Evolutionary conservation across 2,888 invertebrate genomes (phyloP), one percentile per base, ranked within the genome.

Genomic region (Stictocephala bisonia): DNA sequence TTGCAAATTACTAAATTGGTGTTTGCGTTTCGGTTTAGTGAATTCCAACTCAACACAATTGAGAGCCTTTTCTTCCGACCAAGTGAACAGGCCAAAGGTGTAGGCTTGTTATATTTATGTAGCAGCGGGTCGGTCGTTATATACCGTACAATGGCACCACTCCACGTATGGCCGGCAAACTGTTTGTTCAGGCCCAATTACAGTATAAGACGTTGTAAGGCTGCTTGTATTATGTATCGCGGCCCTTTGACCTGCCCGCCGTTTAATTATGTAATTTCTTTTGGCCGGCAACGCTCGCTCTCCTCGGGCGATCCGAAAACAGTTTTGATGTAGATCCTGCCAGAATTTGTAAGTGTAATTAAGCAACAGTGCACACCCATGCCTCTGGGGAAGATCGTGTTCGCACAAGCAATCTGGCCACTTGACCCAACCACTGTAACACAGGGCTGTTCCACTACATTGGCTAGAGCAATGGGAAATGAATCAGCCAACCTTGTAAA

Each of bases 211-310:
- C 40, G 64, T 15, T 7, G 44, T 15, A 44, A 6, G 44, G 7
- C 7, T 26, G 26, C 44, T 9, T 64, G 44, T 64, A 44, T 64
- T 64, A 64, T 64, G 41, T 44, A 41, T 56, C 6, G n/a, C n/a
- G 40, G 22, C 18, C 64, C 44, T 64, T 18, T 53, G 15, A n/a
- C 53, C 56, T 18, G 3, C 22, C 20, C 15, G 44, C 56, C 44
- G 70, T 71, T 71, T 58, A 71, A 71, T 71, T 71, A 71, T 71
- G 70, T 58, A 71, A 71, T 58, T 71, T 58, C 58, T 71, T 71
- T 71, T 24, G 40, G 64, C 35, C 24, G 64, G 40, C 24, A 18
- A 20, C 40, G 22, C 24, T 24, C 29, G 11, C 24, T 26, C 35
- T 35, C 40, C 24, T 24, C 29, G 11, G 60, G 60, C 60, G 60